phyloP scores from a whole-genome alignment of 2,888 invertebrate genomes.

The Baccha elongata region DNA sequence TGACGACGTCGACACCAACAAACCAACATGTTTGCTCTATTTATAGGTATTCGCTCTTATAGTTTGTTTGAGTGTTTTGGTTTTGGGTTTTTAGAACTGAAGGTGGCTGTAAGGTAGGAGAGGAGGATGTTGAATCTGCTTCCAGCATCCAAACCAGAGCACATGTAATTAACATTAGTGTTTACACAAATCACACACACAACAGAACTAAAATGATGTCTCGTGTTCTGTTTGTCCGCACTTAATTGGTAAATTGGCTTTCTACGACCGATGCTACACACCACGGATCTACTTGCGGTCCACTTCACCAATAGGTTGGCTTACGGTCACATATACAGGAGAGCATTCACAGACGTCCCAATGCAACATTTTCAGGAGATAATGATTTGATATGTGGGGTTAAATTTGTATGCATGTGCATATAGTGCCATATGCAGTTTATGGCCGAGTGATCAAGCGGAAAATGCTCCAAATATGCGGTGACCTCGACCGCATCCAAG shows the following conservation, averaged over 20 bases:
- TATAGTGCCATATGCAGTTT: slow-evolving; percentile 68
- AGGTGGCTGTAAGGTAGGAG: background rate
- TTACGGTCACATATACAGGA: slow-evolving; percentile 4
- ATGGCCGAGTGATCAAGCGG: slow-evolving; percentile 72
- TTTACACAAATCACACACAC: slow-evolving; percentile 71
- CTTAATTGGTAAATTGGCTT: slow-evolving; percentile 74
- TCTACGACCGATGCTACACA: slow-evolving; percentile 68
- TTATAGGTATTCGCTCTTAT: slow-evolving; percentile 58
- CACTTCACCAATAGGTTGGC: slow-evolving; percentile 60
- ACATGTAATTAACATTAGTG: slow-evolving; percentile 73
- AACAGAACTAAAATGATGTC: slow-evolving; percentile 68
- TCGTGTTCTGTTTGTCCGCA: slow-evolving; percentile 72
- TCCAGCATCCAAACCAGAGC: slow-evolving; percentile 44
- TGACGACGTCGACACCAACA: slow-evolving; percentile 33
- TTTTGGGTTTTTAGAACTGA: slow-evolving; percentile 33
- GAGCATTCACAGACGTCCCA: slow-evolving; percentile 12
- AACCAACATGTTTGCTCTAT: slow-evolving; percentile 55
- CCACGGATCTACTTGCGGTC: slow-evolving; percentile 70
- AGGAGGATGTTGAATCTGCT: background rate
- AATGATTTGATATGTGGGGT: slow-evolving; percentile 46
- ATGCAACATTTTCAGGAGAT: slow-evolving; percentile 21
- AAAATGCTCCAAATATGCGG: slow-evolving; percentile 72
- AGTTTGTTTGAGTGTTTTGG: slow-evolving; percentile 68
- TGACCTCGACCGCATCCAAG: slow-evolving; percentile 58
- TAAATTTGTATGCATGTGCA: slow-evolving; percentile 5